Evolutionary conservation across 2,113 vertebrate species (phyloP).

Genomic region (Zosterops lateralis): DNA sequence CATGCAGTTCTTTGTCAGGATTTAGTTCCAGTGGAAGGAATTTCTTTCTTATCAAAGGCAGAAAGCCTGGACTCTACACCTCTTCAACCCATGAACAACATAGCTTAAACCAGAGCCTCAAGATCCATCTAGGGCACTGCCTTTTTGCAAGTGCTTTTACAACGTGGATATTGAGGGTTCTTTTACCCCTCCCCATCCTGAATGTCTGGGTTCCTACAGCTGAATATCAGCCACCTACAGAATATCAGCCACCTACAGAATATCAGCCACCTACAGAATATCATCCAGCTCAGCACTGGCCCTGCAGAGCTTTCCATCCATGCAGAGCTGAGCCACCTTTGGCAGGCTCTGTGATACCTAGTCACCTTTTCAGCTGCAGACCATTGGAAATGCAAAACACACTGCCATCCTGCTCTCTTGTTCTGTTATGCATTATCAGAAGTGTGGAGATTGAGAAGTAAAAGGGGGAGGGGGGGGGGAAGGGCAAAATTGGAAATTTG

Average conservation of each 20-base stretch:
- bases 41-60: background rate
- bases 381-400: background rate
- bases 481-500: background rate
- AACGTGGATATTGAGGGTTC: background rate
- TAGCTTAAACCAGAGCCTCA: background rate
- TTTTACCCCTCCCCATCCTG: background rate
- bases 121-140: background rate
- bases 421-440: background rate
- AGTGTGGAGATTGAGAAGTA: background rate
- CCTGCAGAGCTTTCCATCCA: background rate
- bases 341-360: background rate
- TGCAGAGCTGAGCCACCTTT: fast-evolving
- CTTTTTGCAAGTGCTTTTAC: background rate
- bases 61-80: background rate
- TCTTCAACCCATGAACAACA: background rate
- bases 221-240: fast-evolving
- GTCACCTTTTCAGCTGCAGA: background rate
- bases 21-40: background rate
- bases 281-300: background rate
- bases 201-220: background rate
- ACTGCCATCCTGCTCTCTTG: background rate
- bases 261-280: fast-evolving
- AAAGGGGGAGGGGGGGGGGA: fast-evolving
- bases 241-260: fast-evolving
- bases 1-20: background rate